phyloP scores from a whole-genome alignment of 2,888 invertebrate species.

The Drosophila setosimentum region DNA sequence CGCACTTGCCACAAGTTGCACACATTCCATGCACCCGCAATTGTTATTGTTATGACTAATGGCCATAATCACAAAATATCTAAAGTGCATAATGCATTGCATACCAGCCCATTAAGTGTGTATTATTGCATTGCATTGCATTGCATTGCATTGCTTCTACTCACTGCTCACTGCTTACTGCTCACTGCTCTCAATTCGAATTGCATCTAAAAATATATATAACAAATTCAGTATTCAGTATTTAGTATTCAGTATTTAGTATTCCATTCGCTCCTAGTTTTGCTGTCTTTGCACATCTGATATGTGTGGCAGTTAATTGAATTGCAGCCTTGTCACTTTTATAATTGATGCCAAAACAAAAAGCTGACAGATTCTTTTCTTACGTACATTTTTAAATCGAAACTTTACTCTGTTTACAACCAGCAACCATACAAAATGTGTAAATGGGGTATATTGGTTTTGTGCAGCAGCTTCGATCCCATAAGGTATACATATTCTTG shows the following conservation, averaged over 20 bases:
- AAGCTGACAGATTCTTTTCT: neutral
- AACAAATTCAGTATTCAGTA: conserved; percentile 8
- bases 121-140: conserved; percentile 17
- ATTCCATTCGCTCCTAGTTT: conserved; percentile 6
- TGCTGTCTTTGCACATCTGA: conserved; percentile 1
- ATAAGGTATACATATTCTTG: neutral
- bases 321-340: neutral
- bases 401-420: neutral
- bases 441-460: neutral
- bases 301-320: neutral
- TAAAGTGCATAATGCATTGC: conserved; percentile 55
- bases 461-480: too few relatives aligned
- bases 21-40: conserved; percentile 26
- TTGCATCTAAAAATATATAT: conserved; percentile 36
- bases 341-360: neutral
- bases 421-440: neutral
- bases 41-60: conserved; percentile 56
- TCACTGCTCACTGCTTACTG: too few relatives aligned
- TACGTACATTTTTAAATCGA: neutral
- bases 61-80: conserved; percentile 50
- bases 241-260: neutral
- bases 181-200: conserved; percentile 33
- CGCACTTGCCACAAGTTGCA: conserved; percentile 42
- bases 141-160: too few relatives aligned
- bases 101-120: conserved; percentile 35